Conservation (phyloP, 2,113 vertebrate species). For the Trinectes maculatus region DNA sequence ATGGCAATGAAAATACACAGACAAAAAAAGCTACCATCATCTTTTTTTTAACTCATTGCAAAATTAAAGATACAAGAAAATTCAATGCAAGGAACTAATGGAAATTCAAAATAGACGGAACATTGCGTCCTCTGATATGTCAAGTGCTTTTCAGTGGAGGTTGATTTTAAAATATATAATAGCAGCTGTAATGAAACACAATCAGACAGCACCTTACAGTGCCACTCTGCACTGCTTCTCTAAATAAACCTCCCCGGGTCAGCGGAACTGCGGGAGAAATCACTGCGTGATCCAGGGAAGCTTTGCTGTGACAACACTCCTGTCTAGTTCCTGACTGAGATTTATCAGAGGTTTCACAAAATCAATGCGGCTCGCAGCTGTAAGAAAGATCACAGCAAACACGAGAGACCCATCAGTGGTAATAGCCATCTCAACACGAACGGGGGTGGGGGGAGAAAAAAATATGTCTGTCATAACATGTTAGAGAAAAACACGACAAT, state of each 20-base stretch:
- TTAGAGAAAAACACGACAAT: conserved; percentile 55
- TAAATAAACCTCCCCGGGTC: conserved; percentile 74
- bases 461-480: conserved; percentile 59
- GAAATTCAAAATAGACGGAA: conserved; percentile 23
- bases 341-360: conserved; percentile 79
- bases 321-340: conserved; percentile 74
- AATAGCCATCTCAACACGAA: conserved; percentile 65
- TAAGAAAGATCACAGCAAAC: conserved; percentile 77
- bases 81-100: conserved; percentile 5
- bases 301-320: conserved; percentile 77
- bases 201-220: conserved; percentile 50
- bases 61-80: not conserved
- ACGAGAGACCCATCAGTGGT: conserved; percentile 75
- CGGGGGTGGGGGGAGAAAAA: not conserved
- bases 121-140: not conserved
- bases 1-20: conserved; percentile 2
- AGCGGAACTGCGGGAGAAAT: conserved; percentile 69
- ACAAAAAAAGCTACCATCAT: not conserved
- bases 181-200: conserved; percentile 42
- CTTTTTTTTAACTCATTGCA: not conserved
- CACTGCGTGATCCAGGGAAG: conserved; percentile 70
- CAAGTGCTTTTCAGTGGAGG: conserved; percentile 13
- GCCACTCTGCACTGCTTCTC: conserved; percentile 48
- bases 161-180: conserved; percentile 36
- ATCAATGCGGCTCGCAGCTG: conserved; percentile 79